These are phyloP conservation scores for Platerodrilus igneus DNA, from an alignment of 2,888 invertebrate species.

Conservation along the genomic window DNA sequence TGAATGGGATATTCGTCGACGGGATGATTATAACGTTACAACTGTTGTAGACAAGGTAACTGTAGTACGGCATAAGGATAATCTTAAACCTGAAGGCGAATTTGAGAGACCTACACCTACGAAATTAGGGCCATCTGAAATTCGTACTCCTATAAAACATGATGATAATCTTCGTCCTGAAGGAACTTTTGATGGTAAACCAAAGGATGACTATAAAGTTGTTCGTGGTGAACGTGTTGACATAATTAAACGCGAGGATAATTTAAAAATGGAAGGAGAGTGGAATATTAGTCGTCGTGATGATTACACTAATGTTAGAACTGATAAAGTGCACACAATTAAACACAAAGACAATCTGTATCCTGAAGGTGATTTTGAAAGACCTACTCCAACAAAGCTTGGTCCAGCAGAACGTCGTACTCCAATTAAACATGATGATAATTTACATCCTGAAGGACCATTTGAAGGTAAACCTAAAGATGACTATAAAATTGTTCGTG, in stretches of 20 bases:
- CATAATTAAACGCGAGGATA: conserved; percentile 50
- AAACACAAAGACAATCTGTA: conserved; percentile 53
- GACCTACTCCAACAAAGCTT: conserved; percentile 37
- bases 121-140: conserved; percentile 49
- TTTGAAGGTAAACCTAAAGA: conserved; percentile 48
- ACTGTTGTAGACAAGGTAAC: too few relatives aligned
- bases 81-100: conserved; percentile 55
- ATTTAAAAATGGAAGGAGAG: conserved; percentile 52
- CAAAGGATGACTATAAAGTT: conserved; percentile 44
- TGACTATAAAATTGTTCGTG: conserved; percentile 51
- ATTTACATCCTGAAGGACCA: conserved; percentile 55
- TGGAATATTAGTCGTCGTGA: conserved; percentile 47
- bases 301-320: conserved; percentile 48
- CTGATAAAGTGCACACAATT: too few relatives aligned
- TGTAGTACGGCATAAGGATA: conserved; percentile 49
- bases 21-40: too few relatives aligned
- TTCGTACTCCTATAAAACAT: conserved; percentile 50
- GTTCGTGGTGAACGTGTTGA: conserved; percentile 60
- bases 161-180: conserved; percentile 54
- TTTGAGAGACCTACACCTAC: conserved; percentile 49
- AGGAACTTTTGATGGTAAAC: conserved; percentile 51
- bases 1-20: conserved; percentile 52
- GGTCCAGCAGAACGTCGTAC: conserved; percentile 58
- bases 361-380: conserved; percentile 49
- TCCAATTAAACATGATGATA: conserved; percentile 50